A percentile compares a stretch with the other conserved stretches of the same genome.
phyloP scores from a whole-genome alignment of 2,888 invertebrate species.

The Kryphioiulus occultus region DNA sequence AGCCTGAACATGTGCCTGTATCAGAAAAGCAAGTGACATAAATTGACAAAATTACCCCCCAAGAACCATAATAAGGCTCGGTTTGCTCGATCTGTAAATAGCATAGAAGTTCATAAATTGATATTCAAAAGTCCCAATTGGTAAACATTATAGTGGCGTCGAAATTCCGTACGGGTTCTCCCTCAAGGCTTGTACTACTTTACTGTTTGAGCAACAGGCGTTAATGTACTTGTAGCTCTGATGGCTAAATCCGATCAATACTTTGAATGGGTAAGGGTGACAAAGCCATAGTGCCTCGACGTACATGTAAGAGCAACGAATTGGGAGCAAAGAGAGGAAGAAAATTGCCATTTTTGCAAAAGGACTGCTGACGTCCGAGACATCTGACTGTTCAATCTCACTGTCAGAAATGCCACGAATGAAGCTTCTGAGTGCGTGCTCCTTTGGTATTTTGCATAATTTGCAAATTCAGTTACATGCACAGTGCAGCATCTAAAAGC shows the following conservation, averaged over 20 bases:
- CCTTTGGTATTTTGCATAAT: background rate
- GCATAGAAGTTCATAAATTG: background rate
- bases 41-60: background rate
- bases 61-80: background rate
- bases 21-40: background rate
- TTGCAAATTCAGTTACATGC: background rate
- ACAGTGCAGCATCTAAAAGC: background rate
- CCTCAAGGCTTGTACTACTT: background rate
- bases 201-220: constrained; percentile 40
- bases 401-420: constrained; percentile 14
- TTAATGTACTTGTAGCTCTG: constrained; percentile 40
- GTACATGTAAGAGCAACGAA: background rate
- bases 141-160: constrained; percentile 9
- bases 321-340: background rate
- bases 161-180: background rate
- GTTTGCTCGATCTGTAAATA: background rate
- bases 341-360: background rate
- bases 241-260: constrained; percentile 9
- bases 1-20: background rate
- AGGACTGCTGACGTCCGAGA: background rate
- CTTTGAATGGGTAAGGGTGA: background rate
- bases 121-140: constrained; percentile 7
- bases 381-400: background rate
- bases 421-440: background rate
- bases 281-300: background rate